A percentile compares a stretch with the other conserved stretches of the same genome.
Evolutionary conservation across 2,113 vertebrate genomes (phyloP).

Genomic region (Acinonyx jubatus): DNA sequence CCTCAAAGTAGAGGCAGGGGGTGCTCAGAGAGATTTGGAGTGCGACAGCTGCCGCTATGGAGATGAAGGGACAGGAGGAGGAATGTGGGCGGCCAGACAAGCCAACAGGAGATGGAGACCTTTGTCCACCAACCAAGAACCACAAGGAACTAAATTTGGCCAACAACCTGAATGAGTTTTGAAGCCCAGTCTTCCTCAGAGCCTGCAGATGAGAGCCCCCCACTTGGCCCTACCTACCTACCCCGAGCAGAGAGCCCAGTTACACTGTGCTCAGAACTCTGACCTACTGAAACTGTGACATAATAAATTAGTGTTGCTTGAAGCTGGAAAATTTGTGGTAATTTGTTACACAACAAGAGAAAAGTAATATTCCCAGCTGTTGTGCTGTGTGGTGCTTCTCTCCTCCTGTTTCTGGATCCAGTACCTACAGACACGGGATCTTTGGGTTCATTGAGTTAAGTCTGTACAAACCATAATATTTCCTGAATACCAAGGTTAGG

Average conservation of each 20-base stretch:
- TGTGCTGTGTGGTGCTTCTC: background rate
- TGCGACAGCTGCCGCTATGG: background rate
- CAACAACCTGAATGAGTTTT: background rate
- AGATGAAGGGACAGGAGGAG: background rate
- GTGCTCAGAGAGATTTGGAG: background rate
- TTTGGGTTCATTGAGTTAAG: background rate
- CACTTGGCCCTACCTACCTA: background rate
- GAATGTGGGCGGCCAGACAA: background rate
- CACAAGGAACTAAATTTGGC: background rate
- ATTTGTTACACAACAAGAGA: background rate
- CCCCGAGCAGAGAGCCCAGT: background rate
- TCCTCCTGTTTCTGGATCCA: background rate
- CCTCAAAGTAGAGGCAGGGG: background rate
- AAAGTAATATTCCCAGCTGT: background rate
- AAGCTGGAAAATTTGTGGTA: background rate
- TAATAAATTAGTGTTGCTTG: background rate
- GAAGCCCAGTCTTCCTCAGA: background rate
- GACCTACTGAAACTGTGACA: background rate
- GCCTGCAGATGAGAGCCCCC: background rate
- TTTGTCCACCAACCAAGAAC: background rate
- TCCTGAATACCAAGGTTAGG: background rate
- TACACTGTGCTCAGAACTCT: background rate
- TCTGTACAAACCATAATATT: background rate
- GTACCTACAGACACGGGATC: background rate
- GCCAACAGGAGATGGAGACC: background rate